A percentile compares a stretch with the other conserved stretches of the same genome.
Conservation (phyloP, 2,797 vertebrate species). For the Rhinophrynus dorsalis region DNA sequence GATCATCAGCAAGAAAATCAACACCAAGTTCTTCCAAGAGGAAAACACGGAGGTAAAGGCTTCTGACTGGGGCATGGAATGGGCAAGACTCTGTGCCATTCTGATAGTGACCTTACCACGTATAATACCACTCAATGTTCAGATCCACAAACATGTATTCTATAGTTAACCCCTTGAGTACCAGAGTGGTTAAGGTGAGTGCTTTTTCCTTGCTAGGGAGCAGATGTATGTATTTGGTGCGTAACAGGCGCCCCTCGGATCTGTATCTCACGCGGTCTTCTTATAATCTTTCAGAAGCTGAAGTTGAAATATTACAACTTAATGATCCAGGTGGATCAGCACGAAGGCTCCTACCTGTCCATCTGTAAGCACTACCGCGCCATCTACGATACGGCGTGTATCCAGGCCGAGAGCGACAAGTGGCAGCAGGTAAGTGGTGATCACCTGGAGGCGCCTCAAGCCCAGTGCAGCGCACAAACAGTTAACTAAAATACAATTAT, state of each 20-base stretch:
- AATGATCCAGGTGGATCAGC: constrained; percentile 97
- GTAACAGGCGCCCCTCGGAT: no score
- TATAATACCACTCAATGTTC: no score
- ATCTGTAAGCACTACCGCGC: constrained; percentile 98
- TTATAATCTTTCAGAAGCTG: constrained; percentile 75
- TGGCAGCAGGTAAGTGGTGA: constrained; percentile 90
- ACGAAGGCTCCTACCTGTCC: constrained; percentile 95
- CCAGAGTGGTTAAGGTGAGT: no score
- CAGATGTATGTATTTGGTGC: no score
- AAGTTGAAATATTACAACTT: constrained; percentile 98
- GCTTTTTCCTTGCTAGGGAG: no score
- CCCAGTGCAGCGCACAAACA: no score
- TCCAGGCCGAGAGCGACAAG: constrained; percentile 91
- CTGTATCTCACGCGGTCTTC: no score
- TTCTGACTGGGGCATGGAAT: not conserved
- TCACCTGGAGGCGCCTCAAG: not conserved
- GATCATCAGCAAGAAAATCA: constrained; percentile 99
- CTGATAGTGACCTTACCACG: no score
- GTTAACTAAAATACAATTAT: no score
- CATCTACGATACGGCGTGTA: constrained; percentile 96
- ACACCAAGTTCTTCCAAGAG: constrained; percentile 97
- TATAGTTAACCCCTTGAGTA: no score
- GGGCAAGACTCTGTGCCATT: no score
- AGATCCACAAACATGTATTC: no score
- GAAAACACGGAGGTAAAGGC: constrained; percentile 87